Evolutionary conservation across 2,113 vertebrate genomes (phyloP).

Genomic region (Lepidothrix coronata): DNA sequence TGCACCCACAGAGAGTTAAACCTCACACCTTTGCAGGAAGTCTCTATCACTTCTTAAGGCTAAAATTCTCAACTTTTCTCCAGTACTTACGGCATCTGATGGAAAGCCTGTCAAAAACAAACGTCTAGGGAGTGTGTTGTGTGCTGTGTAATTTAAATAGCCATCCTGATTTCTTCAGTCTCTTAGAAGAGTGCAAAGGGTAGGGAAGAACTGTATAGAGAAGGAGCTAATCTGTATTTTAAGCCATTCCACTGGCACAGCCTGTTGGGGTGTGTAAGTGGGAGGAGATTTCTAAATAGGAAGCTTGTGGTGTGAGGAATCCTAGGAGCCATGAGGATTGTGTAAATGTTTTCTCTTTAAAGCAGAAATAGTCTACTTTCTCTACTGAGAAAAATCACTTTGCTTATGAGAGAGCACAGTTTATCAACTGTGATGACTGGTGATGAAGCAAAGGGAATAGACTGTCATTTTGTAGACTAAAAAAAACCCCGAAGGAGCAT

Average conservation of each 20-base stretch:
- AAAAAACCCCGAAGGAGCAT: background rate
- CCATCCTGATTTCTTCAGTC: background rate
- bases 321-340: background rate
- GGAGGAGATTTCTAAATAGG: conserved; percentile 12
- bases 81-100: background rate
- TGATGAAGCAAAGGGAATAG: background rate
- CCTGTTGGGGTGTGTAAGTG: background rate
- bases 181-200: background rate
- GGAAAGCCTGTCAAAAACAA: background rate
- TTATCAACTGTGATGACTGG: background rate
- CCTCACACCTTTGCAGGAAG: background rate
- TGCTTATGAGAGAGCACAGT: background rate
- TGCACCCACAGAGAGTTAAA: background rate
- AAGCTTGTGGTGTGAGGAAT: background rate
- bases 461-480: background rate
- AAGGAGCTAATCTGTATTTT: background rate
- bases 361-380: background rate
- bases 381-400: background rate
- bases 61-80: background rate
- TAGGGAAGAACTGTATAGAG: background rate
- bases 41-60: background rate
- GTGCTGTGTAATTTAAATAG: background rate
- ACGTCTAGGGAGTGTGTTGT: background rate
- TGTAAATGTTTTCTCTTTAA: conserved; percentile 11
- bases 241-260: background rate